Evolutionary conservation across 1,140 invertebrate species (phyloP).

Genomic region (Drosophila sulfurigaster): DNA sequence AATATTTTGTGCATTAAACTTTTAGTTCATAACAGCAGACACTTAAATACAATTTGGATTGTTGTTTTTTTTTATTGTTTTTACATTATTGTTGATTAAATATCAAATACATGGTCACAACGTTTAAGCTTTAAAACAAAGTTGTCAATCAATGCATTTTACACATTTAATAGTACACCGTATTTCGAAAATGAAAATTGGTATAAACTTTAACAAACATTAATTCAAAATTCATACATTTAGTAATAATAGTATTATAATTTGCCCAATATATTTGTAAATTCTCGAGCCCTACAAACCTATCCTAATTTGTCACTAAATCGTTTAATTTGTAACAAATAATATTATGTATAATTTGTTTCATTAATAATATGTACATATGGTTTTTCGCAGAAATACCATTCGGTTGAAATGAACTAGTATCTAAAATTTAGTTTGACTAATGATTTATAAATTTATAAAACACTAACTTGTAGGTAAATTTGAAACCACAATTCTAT

Average conservation of each 20-base stretch:
- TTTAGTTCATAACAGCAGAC: slow-evolving; percentile 62
- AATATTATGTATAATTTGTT: slow-evolving; percentile 40
- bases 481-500: slow-evolving; percentile 77
- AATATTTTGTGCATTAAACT: slow-evolving; percentile 71
- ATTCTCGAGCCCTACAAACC: slow-evolving; percentile 42
- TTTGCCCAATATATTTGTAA: slow-evolving; percentile 14
- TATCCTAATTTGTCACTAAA: slow-evolving; percentile 62
- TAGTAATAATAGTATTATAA: slow-evolving; percentile 8
- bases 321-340: slow-evolving; percentile 50
- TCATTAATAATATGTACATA: slow-evolving; percentile 50
- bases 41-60: slow-evolving; percentile 37
- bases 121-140: slow-evolving; percentile 14
- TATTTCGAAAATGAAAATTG: slow-evolving; percentile 77
- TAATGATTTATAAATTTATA: slow-evolving; percentile 30
- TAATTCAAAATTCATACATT: slow-evolving; percentile 5
- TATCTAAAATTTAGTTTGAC: slow-evolving; percentile 8
- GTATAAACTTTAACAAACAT: slow-evolving; percentile 31
- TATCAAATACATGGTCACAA: slow-evolving; percentile 39
- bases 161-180: slow-evolving; percentile 29
- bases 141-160: slow-evolving; percentile 12
- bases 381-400: slow-evolving; percentile 9
- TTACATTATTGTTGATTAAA: slow-evolving; percentile 23
- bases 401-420: slow-evolving; percentile 7
- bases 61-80: slow-evolving; percentile 7
- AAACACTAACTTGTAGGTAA: slow-evolving; percentile 54